Evolutionary conservation across 2,113 vertebrate species (phyloP).

Genomic region (Polyodon spathula): DNA sequence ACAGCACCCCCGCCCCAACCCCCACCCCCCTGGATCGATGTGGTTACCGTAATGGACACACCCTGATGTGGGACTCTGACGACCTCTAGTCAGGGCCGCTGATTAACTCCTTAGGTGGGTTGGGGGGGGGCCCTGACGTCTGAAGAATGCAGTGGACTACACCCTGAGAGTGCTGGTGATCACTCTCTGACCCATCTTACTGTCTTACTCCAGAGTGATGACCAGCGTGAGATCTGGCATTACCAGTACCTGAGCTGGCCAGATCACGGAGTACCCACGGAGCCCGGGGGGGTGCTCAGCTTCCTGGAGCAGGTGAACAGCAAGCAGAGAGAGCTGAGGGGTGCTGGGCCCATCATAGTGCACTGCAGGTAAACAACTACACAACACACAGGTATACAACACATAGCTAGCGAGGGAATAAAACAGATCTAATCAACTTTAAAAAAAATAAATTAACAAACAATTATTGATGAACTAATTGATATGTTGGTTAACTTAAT

Average conservation of each 20-base stretch:
- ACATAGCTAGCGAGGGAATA: not conserved
- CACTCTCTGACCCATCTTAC: not conserved
- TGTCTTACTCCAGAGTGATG: conserved; percentile 38
- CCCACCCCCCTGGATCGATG: too few relatives aligned
- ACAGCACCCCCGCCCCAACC: too few relatives aligned
- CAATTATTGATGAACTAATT: not conserved
- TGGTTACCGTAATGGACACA: too few relatives aligned
- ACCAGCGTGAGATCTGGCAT: conserved; percentile 73
- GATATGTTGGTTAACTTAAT: not conserved
- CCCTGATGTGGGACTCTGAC: too few relatives aligned
- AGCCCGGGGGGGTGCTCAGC: conserved; percentile 81
- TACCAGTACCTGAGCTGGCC: conserved; percentile 97
- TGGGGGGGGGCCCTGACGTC: too few relatives aligned
- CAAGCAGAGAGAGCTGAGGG: conserved; percentile 59
- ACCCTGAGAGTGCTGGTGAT: conserved; percentile 60
- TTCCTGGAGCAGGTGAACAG: conserved; percentile 82
- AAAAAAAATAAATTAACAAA: too few relatives aligned
- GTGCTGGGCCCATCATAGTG: conserved; percentile 73
- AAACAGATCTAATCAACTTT: too few relatives aligned
- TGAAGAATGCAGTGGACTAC: conserved; percentile 72
- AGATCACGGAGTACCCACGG: conserved; percentile 84
- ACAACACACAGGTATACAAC: too few relatives aligned
- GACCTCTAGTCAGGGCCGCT: too few relatives aligned
- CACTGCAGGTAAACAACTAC: conserved; percentile 99
- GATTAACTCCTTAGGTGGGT: too few relatives aligned